Base-by-base conservation (phyloP, 2,888 invertebrate species). In the Buathra laborator region DNA sequence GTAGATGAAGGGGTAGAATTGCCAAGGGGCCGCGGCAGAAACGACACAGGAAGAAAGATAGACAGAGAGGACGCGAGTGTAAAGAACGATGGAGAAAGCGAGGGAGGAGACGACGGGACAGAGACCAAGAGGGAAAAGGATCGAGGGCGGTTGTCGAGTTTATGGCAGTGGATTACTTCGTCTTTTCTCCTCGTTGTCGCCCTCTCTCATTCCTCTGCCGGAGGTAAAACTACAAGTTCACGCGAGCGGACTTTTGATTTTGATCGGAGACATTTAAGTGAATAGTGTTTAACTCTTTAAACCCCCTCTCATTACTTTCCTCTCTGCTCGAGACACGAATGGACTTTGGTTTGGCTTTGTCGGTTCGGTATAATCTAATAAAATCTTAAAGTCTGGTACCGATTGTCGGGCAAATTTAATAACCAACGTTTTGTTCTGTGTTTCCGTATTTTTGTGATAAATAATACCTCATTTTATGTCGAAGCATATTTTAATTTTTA, bases 61-160 rank as follows among this genome's bases (percentile, higher is more conserved):
- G 66, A 24, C 24, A 66, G 56, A 9, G 44, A 66, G 43, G 29
- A 48, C 1, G 24, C 24, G 24, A 24, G 24, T 24, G 24, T 24
- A 24, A 24, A 24, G 24, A 24, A 24, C 24, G 24, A 24, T 24
- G 24, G 24, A 24, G 24, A 59, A n/a, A 46, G 77, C 71, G 56
- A 37, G 75, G 53, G 37, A 66, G 32, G 24, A 59, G 19, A 56
- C 32, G 37, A 37, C 32, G 56, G 19, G 19, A 51, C 19, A 44
- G 62, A 19, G 74, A 77, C 67, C 56, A 68, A 32, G 53, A 66
- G 10, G 56, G 76, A 46, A 48, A 43, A 29, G 64, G 77, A 67
- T 74, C 43, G 44, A 71, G 71, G 79, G n/a, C 64, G 85, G 81
- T 86, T 85, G 84, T 78, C 85, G 85, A 68, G 80, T 84, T 88